phyloP scores from a whole-genome alignment of 2,113 vertebrate genomes.

The Perognathus longimembris region DNA sequence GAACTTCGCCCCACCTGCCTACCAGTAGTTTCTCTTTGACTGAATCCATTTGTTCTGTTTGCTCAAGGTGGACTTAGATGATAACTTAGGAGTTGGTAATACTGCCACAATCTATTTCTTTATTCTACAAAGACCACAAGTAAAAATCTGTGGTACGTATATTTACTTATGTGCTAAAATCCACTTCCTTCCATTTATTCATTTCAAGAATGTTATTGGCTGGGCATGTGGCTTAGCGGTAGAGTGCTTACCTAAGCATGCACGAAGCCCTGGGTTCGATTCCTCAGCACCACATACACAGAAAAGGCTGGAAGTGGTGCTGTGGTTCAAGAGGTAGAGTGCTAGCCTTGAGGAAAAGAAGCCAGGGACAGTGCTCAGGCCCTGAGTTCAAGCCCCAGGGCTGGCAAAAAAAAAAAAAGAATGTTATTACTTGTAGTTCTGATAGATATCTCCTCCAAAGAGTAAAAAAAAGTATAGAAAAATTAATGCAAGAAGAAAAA shows the following conservation, averaged over 20 bases:
- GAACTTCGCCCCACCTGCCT: not conserved
- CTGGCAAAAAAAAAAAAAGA: too few species aligned
- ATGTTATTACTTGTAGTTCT: too few species aligned
- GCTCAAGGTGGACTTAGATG: constrained; percentile 27
- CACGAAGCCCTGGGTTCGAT: too few species aligned
- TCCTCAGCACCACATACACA: too few species aligned
- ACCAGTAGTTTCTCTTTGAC: constrained; percentile 21
- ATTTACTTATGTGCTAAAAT: not conserved
- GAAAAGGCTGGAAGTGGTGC: too few species aligned
- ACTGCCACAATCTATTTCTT: constrained; percentile 7
- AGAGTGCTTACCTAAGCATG: too few species aligned
- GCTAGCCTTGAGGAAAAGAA: too few species aligned
- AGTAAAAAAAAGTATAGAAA: not conserved
- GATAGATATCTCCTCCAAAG: not conserved
- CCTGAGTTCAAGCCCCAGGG: too few species aligned
- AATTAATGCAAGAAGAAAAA: not conserved
- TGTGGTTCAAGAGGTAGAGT: too few species aligned
- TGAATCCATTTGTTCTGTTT: constrained; percentile 2
- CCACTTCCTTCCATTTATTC: not conserved
- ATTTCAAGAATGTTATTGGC: too few species aligned
- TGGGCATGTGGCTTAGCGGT: too few species aligned
- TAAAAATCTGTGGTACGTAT: not conserved
- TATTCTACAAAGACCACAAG: not conserved
- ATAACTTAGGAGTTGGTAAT: constrained; percentile 1
- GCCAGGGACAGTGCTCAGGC: too few species aligned